Percentiles rank a stretch among this genome's conserved stretches.
These are phyloP conservation scores for Drosophila ambigua DNA, from an alignment of 1,140 invertebrate species.

Conservation along the genomic window DNA sequence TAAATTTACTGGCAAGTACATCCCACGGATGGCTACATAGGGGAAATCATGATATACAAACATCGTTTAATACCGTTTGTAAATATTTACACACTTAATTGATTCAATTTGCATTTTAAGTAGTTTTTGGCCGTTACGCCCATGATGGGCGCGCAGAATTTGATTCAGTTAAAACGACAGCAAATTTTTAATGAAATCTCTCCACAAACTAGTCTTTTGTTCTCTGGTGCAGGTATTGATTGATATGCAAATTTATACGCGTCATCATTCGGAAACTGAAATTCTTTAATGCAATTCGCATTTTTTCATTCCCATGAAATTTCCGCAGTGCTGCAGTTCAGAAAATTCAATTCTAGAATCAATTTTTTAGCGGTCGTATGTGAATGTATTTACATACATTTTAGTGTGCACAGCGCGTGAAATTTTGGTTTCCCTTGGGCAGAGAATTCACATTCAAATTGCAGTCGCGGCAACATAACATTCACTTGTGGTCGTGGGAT, in stretches of 20 bases:
- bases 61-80: neutral
- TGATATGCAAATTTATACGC: neutral
- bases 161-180: conserved; percentile 17
- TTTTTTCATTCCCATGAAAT: conserved; percentile 40
- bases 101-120: conserved; percentile 50
- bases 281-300: conserved; percentile 54
- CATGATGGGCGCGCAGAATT: conserved; percentile 4
- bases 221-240: neutral
- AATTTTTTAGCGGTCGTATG: conserved; percentile 3
- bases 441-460: conserved; percentile 21
- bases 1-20: no score
- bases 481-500: neutral
- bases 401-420: conserved; percentile 28
- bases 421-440: conserved; percentile 45
- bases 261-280: conserved; percentile 30
- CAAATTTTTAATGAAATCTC: conserved; percentile 32
- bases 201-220: conserved; percentile 3
- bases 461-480: conserved; percentile 16
- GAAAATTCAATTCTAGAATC: conserved; percentile 38
- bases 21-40: no score
- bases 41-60: no score
- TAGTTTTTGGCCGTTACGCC: conserved; percentile 18
- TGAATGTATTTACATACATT: conserved; percentile 13
- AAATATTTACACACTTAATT: conserved; percentile 37
- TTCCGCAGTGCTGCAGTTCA: conserved; percentile 51